These are phyloP conservation scores for Colostygia pectinataria DNA, from an alignment of 2,888 invertebrate genomes.

Conservation along the genomic window DNA sequence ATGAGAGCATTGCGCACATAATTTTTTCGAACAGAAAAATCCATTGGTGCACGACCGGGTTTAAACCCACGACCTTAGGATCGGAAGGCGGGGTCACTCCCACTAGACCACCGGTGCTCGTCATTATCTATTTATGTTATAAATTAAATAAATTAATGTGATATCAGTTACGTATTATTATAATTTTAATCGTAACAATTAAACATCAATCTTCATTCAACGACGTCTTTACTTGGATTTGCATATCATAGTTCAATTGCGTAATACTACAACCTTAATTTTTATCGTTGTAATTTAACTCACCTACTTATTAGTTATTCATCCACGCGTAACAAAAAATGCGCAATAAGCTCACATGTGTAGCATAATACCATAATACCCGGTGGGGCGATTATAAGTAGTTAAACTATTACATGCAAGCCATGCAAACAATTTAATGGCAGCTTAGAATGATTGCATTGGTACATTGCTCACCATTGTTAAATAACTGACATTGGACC, in stretches of 20 bases:
- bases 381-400: constrained; percentile 46
- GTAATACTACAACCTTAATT: constrained; percentile 32
- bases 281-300: constrained; percentile 35
- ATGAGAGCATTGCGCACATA: too few relatives aligned
- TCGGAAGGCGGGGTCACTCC: too few relatives aligned
- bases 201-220: constrained; percentile 29
- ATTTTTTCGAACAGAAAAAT: too few relatives aligned
- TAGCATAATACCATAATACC: constrained; percentile 28
- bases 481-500: constrained; percentile 44
- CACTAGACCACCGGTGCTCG: too few relatives aligned
- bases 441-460: constrained; percentile 44
- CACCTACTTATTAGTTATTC: constrained; percentile 37
- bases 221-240: constrained; percentile 33
- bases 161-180: constrained; percentile 19
- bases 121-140: too few relatives aligned
- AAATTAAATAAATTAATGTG: too few relatives aligned
- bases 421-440: constrained; percentile 60
- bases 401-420: constrained; percentile 50
- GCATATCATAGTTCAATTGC: constrained; percentile 36
- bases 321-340: constrained; percentile 40
- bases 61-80: too few relatives aligned
- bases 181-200: constrained; percentile 26
- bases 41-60: too few relatives aligned
- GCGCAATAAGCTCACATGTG: constrained; percentile 41
- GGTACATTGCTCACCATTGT: constrained; percentile 42